These are phyloP conservation scores for Camelus bactrianus DNA, from an alignment of 2,113 vertebrate genomes.

Conservation along the genomic window DNA sequence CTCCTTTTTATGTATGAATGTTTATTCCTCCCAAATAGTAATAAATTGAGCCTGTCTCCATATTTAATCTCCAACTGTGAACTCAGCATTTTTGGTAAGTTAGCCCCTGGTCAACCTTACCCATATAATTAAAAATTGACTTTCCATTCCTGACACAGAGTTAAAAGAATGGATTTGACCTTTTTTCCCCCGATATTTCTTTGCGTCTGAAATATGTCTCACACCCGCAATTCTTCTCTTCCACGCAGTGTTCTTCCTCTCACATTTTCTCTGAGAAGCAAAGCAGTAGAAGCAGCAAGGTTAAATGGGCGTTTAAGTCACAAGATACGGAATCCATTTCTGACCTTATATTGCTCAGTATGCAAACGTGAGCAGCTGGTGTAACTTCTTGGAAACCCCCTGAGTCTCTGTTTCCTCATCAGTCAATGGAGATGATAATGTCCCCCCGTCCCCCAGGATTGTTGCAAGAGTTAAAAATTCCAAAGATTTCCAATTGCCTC, in stretches of 20 bases:
- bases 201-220: slow-evolving; percentile 32
- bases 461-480: not conserved
- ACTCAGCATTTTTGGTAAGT: slow-evolving; percentile 64
- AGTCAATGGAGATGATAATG: not conserved
- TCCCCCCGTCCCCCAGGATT: not conserved
- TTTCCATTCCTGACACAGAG: slow-evolving; percentile 69
- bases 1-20: not conserved
- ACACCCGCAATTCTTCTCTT: not conserved
- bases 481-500: not conserved
- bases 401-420: not conserved
- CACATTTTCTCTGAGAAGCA: not conserved
- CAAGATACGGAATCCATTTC: not conserved
- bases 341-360: not conserved
- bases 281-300: not conserved
- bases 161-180: slow-evolving; percentile 46
- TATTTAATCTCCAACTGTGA: slow-evolving; percentile 54
- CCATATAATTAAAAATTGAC: slow-evolving; percentile 76
- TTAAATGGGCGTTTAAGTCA: not conserved
- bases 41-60: slow-evolving; percentile 46
- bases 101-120: slow-evolving; percentile 33
- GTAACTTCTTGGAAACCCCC: not conserved
- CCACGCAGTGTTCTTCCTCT: not conserved
- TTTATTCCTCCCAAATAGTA: slow-evolving; percentile 11
- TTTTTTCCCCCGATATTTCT: not conserved
- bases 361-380: not conserved